phyloP scores from a whole-genome alignment of 2,797 vertebrate genomes.

The Carcharodon carcharias region DNA sequence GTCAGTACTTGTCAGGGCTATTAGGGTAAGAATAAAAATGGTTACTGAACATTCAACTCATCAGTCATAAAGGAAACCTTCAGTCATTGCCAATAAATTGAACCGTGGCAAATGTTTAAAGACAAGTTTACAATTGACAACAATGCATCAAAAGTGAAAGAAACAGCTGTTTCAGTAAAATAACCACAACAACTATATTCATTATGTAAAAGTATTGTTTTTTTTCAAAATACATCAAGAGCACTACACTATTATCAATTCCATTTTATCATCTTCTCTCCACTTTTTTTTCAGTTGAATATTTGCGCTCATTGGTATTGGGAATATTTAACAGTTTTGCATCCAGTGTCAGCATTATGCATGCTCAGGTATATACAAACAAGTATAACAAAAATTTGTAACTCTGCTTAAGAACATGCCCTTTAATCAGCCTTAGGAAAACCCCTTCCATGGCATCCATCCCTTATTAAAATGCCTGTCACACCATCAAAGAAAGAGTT shows the following conservation, averaged over 20 bases:
- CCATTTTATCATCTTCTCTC: neutral
- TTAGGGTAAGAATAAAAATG: neutral
- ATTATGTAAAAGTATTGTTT: neutral
- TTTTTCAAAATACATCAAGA: neutral
- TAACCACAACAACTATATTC: neutral
- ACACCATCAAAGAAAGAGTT: neutral
- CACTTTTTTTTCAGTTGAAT: neutral
- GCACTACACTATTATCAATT: neutral
- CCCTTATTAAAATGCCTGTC: neutral
- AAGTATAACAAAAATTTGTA: neutral
- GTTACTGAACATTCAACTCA: slow-evolving; percentile 42
- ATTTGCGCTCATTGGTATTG: neutral
- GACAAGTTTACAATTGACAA: slow-evolving; percentile 60
- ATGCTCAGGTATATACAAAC: no score
- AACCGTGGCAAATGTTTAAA: slow-evolving; percentile 82
- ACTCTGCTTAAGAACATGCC: neutral
- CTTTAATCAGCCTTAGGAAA: neutral
- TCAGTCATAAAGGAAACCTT: slow-evolving; percentile 66
- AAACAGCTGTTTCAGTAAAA: neutral
- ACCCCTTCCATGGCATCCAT: neutral
- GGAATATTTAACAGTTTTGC: neutral
- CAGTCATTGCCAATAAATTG: slow-evolving; percentile 71
- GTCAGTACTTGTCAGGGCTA: neutral
- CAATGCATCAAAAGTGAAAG: slow-evolving; percentile 63
- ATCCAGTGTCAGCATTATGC: neutral